Evolutionary conservation across 2,797 vertebrate species (phyloP).

Genomic region (Leptodactylus fallax): DNA sequence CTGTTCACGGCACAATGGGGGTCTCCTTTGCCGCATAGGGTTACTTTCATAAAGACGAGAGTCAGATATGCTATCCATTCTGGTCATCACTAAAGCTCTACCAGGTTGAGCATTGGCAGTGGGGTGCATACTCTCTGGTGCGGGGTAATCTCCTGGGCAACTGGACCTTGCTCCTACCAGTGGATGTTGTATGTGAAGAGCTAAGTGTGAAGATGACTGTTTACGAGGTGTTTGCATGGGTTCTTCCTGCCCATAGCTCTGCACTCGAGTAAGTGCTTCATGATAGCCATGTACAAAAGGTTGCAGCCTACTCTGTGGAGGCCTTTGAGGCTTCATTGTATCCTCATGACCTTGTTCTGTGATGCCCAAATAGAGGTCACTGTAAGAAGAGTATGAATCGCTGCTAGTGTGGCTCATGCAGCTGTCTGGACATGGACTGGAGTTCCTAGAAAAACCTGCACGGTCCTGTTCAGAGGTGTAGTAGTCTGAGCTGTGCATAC

Average conservation of each 20-base stretch:
- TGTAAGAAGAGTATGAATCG: constrained; percentile 94
- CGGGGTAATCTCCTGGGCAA: constrained; percentile 93
- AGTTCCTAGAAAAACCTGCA: constrained; percentile 86
- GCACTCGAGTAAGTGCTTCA: constrained; percentile 90
- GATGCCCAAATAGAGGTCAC: constrained; percentile 90
- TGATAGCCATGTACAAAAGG: constrained; percentile 93
- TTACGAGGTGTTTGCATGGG: constrained; percentile 88
- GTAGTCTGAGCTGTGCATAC: constrained; percentile 92
- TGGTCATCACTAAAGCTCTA: constrained; percentile 96
- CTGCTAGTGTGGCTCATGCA: constrained; percentile 94
- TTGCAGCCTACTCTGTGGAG: constrained; percentile 87
- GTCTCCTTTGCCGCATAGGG: constrained; percentile 89
- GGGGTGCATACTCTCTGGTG: constrained; percentile 85
- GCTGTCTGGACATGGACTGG: constrained; percentile 89
- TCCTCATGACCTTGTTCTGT: constrained; percentile 90
- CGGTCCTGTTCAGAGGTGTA: constrained; percentile 91
- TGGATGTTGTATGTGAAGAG: constrained; percentile 87
- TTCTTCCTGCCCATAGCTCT: constrained; percentile 93
- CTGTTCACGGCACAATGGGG: constrained; percentile 96
- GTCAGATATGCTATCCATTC: constrained; percentile 98
- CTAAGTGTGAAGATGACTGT: constrained; percentile 87
- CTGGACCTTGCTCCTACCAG: constrained; percentile 88
- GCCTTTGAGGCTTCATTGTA: constrained; percentile 85
- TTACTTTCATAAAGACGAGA: constrained; percentile 96
- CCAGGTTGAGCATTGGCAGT: constrained; percentile 86